Percentiles rank a stretch among this genome's conserved stretches.
These are phyloP conservation scores for Discoglossus pictus DNA, from an alignment of 2,797 vertebrate genomes.

Conservation along the genomic window DNA sequence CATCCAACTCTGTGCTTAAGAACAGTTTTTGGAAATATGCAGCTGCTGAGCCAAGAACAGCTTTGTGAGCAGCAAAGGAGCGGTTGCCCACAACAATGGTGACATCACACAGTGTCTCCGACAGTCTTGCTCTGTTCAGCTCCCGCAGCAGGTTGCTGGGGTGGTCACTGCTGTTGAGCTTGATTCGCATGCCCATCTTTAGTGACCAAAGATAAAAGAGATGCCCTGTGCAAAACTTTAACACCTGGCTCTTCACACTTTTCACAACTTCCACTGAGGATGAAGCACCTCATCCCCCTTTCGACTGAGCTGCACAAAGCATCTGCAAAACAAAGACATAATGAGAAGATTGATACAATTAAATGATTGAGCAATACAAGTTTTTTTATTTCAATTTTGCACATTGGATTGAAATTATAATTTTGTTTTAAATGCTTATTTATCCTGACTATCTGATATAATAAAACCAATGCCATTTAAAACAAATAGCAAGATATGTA, in stretches of 20 bases:
- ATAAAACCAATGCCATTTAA: no score
- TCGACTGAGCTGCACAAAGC: neutral
- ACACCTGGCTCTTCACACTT: conserved; percentile 16
- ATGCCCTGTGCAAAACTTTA: conserved; percentile 4
- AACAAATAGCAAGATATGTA: no score
- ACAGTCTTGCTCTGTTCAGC: conserved; percentile 89
- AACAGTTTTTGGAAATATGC: conserved; percentile 91
- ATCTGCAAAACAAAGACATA: conserved; percentile 28
- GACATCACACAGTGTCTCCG: conserved; percentile 89
- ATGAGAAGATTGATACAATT: no score
- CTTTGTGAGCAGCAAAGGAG: conserved; percentile 89
- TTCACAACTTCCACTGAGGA: conserved; percentile 17
- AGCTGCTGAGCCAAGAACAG: conserved; percentile 85
- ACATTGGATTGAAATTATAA: no score
- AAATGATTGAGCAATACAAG: no score
- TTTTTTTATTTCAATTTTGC: no score
- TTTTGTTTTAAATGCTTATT: no score
- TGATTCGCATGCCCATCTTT: conserved; percentile 94
- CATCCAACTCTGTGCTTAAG: conserved; percentile 66
- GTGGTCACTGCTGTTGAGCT: conserved; percentile 88
- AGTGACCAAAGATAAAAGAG: conserved; percentile 50
- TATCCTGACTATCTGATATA: no score
- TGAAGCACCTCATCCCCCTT: conserved; percentile 42
- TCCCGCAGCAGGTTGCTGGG: conserved; percentile 88
- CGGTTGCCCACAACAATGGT: conserved; percentile 88